Conservation (phyloP, 2,888 invertebrate genomes). For the Mellilla xanthometata region DNA sequence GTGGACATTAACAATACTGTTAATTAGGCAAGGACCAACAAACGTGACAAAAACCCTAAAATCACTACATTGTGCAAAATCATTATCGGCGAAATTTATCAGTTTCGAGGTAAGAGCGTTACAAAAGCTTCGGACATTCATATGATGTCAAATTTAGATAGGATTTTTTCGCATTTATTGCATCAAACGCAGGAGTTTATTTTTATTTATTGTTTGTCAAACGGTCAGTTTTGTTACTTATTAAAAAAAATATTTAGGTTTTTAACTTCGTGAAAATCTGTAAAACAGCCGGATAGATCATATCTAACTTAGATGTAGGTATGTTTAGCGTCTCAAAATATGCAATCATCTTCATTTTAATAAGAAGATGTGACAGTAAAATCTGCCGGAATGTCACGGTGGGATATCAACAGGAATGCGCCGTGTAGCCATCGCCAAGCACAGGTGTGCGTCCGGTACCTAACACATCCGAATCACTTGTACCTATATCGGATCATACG, state of each 20-base stretch:
- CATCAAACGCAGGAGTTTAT: too few species aligned
- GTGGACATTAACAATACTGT: slow-evolving; percentile 65
- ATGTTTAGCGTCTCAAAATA: too few species aligned
- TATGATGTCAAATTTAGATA: slow-evolving; percentile 45
- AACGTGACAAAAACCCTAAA: slow-evolving; percentile 51
- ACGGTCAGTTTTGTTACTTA: too few species aligned
- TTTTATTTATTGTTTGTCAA: too few species aligned
- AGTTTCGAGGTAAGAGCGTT: slow-evolving; percentile 37
- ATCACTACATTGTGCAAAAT: slow-evolving; percentile 47
- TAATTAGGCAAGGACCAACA: slow-evolving; percentile 66
- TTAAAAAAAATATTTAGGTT: too few species aligned
- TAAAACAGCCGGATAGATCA: too few species aligned
- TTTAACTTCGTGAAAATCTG: too few species aligned
- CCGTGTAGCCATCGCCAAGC: slow-evolving; percentile 47
- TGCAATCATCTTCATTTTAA: neutral
- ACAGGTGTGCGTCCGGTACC: slow-evolving; percentile 78
- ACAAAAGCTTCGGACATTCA: slow-evolving; percentile 42
- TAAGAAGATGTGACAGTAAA: slow-evolving; percentile 3
- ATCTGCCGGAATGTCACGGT: slow-evolving; percentile 19
- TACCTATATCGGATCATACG: neutral
- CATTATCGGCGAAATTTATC: slow-evolving; percentile 41
- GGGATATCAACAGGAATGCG: slow-evolving; percentile 55
- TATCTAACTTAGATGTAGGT: too few species aligned
- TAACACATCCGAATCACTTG: slow-evolving; percentile 50
- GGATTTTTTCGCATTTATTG: neutral